A percentile compares a stretch with the other conserved stretches of the same genome.
These are phyloP conservation scores for Diorhabda elongata DNA, from an alignment of 1,140 invertebrate species.

Conservation along the genomic window DNA sequence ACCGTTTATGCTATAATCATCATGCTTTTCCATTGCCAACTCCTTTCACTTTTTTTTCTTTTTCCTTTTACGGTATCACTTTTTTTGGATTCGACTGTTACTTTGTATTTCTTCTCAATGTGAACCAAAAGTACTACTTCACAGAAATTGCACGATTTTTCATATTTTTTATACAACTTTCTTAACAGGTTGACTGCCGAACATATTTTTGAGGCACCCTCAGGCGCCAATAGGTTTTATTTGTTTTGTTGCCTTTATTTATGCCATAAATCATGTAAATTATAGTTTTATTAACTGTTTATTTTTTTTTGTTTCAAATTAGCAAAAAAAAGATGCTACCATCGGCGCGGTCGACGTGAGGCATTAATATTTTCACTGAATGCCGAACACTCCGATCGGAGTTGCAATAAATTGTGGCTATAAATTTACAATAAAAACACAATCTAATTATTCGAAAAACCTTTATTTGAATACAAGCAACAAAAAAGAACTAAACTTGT, in stretches of 20 bases:
- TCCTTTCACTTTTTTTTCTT: too few species aligned
- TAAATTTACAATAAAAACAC: conserved; percentile 11
- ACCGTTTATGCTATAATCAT: too few species aligned
- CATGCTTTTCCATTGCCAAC: too few species aligned
- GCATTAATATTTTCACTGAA: conserved; percentile 14
- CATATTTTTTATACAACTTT: too few species aligned
- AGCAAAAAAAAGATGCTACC: not conserved
- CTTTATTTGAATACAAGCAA: conserved; percentile 13
- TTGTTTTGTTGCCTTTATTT: conserved; percentile 13
- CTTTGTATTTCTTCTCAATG: too few species aligned
- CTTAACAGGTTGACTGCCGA: conserved; percentile 17
- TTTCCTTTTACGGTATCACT: too few species aligned
- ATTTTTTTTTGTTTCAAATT: conserved; percentile 9
- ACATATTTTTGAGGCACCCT: conserved; percentile 14
- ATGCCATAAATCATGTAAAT: conserved; percentile 16
- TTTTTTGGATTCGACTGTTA: too few species aligned
- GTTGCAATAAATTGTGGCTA: conserved; percentile 5
- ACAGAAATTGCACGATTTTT: too few species aligned
- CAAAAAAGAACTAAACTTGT: conserved; percentile 1
- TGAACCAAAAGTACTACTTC: too few species aligned
- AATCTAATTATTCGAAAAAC: conserved; percentile 17
- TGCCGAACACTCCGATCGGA: conserved; percentile 15
- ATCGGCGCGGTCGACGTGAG: conserved; percentile 15
- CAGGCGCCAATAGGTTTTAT: conserved; percentile 14
- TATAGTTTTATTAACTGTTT: conserved; percentile 11